Percentiles rank a stretch among this genome's conserved stretches.
phyloP scores from a whole-genome alignment of 2,888 invertebrate species.

The Koerneria pararmatus region DNA sequence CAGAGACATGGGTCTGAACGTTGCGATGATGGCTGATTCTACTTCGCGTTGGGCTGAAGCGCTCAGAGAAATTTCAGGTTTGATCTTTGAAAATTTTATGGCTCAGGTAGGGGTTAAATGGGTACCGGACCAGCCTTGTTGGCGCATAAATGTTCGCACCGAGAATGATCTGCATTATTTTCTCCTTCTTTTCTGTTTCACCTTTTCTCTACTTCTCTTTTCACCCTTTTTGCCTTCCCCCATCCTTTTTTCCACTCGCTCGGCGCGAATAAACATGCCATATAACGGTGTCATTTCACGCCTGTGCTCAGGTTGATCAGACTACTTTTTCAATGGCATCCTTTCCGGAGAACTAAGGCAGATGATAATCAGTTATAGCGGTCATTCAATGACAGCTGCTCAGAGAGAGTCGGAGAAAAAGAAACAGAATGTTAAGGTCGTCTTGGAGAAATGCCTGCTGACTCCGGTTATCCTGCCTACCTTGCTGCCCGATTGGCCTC shows the following conservation, averaged over 20 bases:
- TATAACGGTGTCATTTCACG: no score
- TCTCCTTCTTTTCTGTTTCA: background rate
- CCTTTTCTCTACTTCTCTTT: background rate
- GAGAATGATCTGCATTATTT: background rate
- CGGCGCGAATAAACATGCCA: no score
- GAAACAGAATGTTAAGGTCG: slow-evolving; percentile 65
- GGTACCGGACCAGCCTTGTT: no score
- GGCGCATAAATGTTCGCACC: no score
- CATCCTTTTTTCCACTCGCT: no score
- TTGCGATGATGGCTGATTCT: slow-evolving; percentile 99
- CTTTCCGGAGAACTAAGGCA: no score
- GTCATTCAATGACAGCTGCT: no score
- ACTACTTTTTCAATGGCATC: no score
- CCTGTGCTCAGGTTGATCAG: no score
- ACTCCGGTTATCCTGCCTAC: slow-evolving; percentile 94
- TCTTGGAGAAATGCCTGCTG: slow-evolving; percentile 99
- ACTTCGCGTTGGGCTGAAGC: slow-evolving; percentile 99
- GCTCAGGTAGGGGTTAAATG: background rate
- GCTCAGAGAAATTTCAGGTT: slow-evolving; percentile 91
- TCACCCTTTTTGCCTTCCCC: background rate
- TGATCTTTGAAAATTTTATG: background rate
- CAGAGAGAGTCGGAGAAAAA: no score
- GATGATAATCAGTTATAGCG: no score
- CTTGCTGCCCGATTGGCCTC: slow-evolving; percentile 94
- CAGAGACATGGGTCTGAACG: slow-evolving; percentile 94